Percentiles rank a stretch among this genome's conserved stretches.
Conservation (phyloP, 2,888 invertebrate species). For the Zonitis immaculata region DNA sequence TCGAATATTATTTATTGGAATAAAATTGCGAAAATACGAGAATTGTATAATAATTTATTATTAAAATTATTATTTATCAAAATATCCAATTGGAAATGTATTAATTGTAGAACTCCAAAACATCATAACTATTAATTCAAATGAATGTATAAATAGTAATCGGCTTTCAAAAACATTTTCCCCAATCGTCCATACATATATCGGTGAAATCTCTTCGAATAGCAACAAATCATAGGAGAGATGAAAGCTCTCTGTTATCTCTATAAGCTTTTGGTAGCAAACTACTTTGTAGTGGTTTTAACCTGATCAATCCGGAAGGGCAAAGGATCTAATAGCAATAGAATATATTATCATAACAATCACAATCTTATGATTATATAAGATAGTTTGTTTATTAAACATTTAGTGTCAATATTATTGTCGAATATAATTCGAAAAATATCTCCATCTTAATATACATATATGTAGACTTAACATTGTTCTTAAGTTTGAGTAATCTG, state of each 20-base stretch:
- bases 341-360: slow-evolving; percentile 25
- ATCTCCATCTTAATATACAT: too few species aligned
- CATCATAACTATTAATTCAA: not conserved
- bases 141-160: not conserved
- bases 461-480: too few species aligned
- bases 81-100: too few species aligned
- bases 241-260: slow-evolving; percentile 27
- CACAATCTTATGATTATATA: slow-evolving; percentile 15
- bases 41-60: not conserved
- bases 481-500: not conserved
- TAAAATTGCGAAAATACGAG: not conserved
- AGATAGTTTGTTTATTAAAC: too few species aligned
- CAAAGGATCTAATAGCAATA: slow-evolving; percentile 21
- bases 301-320: slow-evolving; percentile 27
- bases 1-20: too few species aligned
- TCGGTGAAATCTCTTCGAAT: not conserved
- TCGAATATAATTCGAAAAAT: too few species aligned
- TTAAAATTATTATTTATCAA: not conserved
- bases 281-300: slow-evolving; percentile 26
- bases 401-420: too few species aligned
- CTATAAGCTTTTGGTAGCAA: slow-evolving; percentile 27
- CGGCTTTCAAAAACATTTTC: not conserved
- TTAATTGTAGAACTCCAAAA: not conserved
- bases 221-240: slow-evolving; percentile 19
- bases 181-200: not conserved